Conservation (phyloP, 2,888 invertebrate species). For the Cabera pusaria region DNA sequence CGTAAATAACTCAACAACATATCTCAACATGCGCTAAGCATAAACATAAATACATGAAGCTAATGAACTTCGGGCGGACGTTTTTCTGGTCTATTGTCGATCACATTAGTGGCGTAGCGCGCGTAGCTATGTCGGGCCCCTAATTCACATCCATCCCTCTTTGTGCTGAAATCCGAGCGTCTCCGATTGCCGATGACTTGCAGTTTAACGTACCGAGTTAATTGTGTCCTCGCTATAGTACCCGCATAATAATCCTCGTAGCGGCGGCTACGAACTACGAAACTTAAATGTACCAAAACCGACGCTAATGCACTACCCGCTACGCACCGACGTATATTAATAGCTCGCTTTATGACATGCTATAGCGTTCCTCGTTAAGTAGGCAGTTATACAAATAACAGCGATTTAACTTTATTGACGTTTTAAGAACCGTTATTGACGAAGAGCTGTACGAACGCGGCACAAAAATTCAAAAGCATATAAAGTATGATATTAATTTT, state of each 20-base stretch:
- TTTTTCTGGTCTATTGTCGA: constrained; percentile 60
- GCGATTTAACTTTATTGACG: constrained; percentile 44
- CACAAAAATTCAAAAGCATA: constrained; percentile 40
- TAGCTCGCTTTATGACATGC: constrained; percentile 38
- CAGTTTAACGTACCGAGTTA: constrained; percentile 66
- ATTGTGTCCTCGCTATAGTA: constrained; percentile 53
- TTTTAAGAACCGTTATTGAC: constrained; percentile 49
- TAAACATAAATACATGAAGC: constrained; percentile 37
- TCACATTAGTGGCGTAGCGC: constrained; percentile 42
- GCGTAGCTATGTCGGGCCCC: constrained; percentile 40
- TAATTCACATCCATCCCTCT: constrained; percentile 55
- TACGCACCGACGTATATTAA: constrained; percentile 41
- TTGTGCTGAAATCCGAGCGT: constrained; percentile 71
- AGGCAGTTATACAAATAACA: constrained; percentile 36
- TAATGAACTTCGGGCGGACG: constrained; percentile 46
- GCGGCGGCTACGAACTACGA: constrained; percentile 54
- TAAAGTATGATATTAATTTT: constrained; percentile 56
- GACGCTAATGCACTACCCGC: constrained; percentile 44
- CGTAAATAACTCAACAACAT: constrained; percentile 31
- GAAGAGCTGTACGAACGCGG: constrained; percentile 29
- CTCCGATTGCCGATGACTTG: constrained; percentile 75
- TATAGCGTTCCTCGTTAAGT: constrained; percentile 34
- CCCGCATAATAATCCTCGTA: constrained; percentile 37
- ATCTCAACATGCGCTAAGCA: constrained; percentile 30
- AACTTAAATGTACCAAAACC: constrained; percentile 46